A percentile compares a stretch with the other conserved stretches of the same genome.
Evolutionary conservation across 2,113 vertebrate genomes (phyloP).

Genomic region (Elgaria multicarinata): DNA sequence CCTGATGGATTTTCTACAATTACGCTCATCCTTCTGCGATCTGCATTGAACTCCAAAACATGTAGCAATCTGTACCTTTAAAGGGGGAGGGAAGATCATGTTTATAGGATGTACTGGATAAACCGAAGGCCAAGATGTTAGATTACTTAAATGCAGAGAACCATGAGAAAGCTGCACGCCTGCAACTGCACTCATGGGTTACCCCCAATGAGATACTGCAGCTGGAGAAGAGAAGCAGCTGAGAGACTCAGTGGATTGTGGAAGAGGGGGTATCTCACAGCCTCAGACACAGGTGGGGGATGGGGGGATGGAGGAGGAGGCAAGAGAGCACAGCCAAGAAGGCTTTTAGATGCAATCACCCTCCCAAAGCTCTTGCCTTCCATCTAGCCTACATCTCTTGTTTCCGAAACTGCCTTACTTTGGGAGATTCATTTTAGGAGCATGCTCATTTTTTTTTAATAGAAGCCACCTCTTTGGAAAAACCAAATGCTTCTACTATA

Average conservation of each 20-base stretch:
- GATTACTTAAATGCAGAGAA: neutral
- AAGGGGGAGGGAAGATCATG: neutral
- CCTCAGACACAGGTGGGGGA: no score
- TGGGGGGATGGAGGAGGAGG: no score
- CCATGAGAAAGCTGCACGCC: neutral
- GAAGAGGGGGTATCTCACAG: neutral
- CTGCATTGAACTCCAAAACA: constrained; percentile 93
- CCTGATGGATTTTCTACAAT: constrained; percentile 92
- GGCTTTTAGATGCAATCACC: neutral
- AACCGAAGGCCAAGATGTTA: neutral
- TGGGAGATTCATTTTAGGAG: neutral
- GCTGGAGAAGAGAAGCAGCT: neutral
- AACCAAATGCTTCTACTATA: neutral
- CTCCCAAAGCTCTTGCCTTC: neutral
- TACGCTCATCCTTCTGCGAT: constrained; percentile 96
- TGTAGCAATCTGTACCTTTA: constrained; percentile 93
- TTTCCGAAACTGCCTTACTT: neutral
- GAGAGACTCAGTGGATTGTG: neutral
- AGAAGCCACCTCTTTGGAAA: neutral
- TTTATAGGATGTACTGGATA: neutral
- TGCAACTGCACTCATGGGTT: neutral
- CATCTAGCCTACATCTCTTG: neutral
- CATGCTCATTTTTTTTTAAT: neutral
- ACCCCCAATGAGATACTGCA: neutral
- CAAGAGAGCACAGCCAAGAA: no score